A percentile compares a stretch with the other conserved stretches of the same genome.
Conservation (phyloP, 2,113 vertebrate species). For the Dipodomys spectabilis region DNA sequence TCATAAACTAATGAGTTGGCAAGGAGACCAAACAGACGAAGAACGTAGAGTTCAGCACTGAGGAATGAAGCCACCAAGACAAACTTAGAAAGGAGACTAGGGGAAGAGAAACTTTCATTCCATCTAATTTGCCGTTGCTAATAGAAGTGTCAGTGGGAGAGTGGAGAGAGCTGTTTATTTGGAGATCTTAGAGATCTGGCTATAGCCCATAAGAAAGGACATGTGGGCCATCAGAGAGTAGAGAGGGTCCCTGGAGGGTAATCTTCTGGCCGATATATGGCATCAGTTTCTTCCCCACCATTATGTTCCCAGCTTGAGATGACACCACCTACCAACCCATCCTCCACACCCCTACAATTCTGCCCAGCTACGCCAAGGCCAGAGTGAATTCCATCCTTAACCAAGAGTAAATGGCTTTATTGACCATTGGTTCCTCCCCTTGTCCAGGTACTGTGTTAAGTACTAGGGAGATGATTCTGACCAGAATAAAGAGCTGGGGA, state of each 20-base stretch:
- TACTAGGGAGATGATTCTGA: background rate
- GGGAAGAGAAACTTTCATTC: background rate
- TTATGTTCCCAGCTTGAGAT: background rate
- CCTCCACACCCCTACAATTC: background rate
- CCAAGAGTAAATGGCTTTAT: no score
- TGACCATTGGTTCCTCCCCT: background rate
- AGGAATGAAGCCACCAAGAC: constrained; percentile 68
- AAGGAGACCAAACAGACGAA: constrained; percentile 84
- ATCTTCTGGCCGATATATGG: background rate
- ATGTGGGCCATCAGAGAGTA: background rate
- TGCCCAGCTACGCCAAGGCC: background rate
- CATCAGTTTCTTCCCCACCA: no score
- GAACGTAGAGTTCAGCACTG: constrained; percentile 77
- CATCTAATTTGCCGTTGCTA: background rate
- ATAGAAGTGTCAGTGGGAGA: background rate
- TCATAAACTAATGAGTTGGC: constrained; percentile 82
- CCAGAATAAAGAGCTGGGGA: background rate
- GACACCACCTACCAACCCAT: background rate
- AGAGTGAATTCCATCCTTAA: background rate
- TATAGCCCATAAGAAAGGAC: background rate
- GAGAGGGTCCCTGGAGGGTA: background rate
- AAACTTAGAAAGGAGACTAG: background rate
- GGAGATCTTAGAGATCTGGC: background rate
- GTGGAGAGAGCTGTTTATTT: background rate
- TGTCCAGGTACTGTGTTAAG: background rate